Evolutionary conservation across 2,113 vertebrate genomes (phyloP).

Genomic region (Saimiri boliviensis): DNA sequence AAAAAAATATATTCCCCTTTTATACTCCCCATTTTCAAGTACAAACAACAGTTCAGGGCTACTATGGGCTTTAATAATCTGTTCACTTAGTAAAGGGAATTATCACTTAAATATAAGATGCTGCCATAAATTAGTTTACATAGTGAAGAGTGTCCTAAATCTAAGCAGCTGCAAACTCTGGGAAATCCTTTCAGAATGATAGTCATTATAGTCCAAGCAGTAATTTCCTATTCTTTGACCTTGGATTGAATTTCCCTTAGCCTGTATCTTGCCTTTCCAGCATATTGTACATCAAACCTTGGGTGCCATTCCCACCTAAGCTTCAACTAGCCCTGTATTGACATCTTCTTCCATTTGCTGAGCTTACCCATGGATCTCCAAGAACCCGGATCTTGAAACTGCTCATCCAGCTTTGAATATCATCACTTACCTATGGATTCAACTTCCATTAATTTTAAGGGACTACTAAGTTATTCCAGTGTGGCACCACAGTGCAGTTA

Average conservation of each 20-base stretch:
- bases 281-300: not conserved
- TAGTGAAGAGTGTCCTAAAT: not conserved
- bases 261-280: not conserved
- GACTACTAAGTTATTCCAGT: not conserved
- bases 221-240: not conserved
- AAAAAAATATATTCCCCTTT: not conserved
- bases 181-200: not conserved
- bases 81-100: not conserved
- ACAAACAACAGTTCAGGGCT: slow-evolving; percentile 45
- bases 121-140: not conserved
- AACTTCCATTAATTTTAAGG: not conserved
- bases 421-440: not conserved
- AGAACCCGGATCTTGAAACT: not conserved
- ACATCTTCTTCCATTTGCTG: not conserved
- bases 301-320: not conserved
- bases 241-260: not conserved
- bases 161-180: not conserved
- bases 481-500: not conserved
- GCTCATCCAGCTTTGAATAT: not conserved
- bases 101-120: not conserved
- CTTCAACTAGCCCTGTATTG: not conserved
- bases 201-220: not conserved
- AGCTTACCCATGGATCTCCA: not conserved
- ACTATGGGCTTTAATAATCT: not conserved
- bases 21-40: slow-evolving; percentile 30